Evolutionary conservation across 2,888 invertebrate genomes (phyloP).

Genomic region (Tenthredo scrophulariae): DNA sequence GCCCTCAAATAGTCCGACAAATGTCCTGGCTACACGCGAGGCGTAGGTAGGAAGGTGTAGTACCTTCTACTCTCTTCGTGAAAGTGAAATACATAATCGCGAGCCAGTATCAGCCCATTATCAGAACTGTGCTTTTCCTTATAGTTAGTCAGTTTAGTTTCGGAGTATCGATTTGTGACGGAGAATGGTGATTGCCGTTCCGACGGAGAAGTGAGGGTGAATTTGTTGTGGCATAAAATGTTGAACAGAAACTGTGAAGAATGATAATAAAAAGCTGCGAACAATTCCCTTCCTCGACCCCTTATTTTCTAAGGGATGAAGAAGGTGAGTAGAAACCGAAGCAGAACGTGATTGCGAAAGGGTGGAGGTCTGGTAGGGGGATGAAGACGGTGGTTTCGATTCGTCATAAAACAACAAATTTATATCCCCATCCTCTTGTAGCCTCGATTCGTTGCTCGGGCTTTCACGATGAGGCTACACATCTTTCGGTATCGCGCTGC

Average conservation of each 20-base stretch:
- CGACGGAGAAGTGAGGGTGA: background rate
- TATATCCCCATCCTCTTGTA: background rate
- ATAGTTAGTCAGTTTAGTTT: background rate
- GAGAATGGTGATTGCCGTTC: background rate
- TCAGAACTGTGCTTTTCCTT: background rate
- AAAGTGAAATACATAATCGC: background rate
- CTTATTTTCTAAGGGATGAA: background rate
- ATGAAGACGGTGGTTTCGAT: background rate
- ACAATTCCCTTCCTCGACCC: background rate
- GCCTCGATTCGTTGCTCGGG: constrained; percentile 3
- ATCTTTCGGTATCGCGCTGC: background rate
- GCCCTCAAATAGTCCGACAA: background rate
- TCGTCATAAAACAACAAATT: constrained; percentile 34
- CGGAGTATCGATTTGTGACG: background rate
- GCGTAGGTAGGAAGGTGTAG: background rate
- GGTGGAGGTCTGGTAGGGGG: background rate
- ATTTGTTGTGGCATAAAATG: background rate
- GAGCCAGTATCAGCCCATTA: background rate
- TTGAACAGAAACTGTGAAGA: background rate
- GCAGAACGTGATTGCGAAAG: background rate
- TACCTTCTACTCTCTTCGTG: background rate
- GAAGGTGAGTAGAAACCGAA: background rate
- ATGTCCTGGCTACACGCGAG: background rate
- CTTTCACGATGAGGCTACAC: background rate
- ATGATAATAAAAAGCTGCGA: background rate